Evolutionary conservation across 1,140 invertebrate species (phyloP), one percentile per base, ranked within the genome.

Genomic region (Argopecten irradians): DNA sequence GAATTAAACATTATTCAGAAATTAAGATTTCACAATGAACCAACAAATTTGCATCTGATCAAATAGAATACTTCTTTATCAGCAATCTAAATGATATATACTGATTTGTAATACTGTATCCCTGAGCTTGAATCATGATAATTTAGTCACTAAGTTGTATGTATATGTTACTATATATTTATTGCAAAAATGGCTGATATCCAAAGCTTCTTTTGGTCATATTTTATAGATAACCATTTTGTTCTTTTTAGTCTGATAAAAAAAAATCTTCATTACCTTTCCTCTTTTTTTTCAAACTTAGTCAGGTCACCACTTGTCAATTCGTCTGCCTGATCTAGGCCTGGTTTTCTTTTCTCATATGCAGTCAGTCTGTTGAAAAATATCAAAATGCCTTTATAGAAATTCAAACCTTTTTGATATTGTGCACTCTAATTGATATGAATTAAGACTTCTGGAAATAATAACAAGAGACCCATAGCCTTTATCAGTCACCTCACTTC

Each of bases 211-310:
- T n/a, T n/a, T n/a, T n/a, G 43, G 19, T 46, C 43, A 16, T 8
- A 11, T 16, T 46, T 46, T 11, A 1, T 19, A 16, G 43, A 19
- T 19, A 8, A 19, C 43, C 55, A 71, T 28, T 71, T n/a, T 71
- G 0, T 71, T 71, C 55, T 28, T 5, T 5, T 28, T 71, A 71
- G n/a, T n/a, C 22, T 71, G 1, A 71, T 71, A 16, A 71, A 28
- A 71, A n/a, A 28, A 19, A 0, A 43, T 39, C 13, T 43, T 19
- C 14, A 32, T 85, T 28, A 85, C 84, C 84, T 85, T 85, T 85
- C 84, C 84, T 46, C 84, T 85, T 43, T 43, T 46, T 46, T 85
- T 46, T 85, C 84, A 85, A 85, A 85, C 28, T 43, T 34, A 19
- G 39, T 33, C 36, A 85, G 36, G 39, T 46, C 34, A 84, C 32